Evolutionary conservation across 2,797 vertebrate species (phyloP).

Genomic region (Micromesistius poutassou): DNA sequence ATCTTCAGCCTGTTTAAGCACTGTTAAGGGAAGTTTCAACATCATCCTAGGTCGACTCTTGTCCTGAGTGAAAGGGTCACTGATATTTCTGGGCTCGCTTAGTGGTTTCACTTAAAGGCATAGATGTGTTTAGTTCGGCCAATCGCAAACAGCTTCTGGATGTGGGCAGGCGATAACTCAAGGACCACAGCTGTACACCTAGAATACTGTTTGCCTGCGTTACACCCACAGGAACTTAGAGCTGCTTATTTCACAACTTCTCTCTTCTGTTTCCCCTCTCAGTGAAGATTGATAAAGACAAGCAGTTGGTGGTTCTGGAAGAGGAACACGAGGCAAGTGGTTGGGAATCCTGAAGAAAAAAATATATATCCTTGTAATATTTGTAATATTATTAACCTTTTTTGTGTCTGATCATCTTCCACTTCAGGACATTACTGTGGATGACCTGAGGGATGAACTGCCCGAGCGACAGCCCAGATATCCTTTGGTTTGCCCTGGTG

Average conservation of each 20-base stretch:
- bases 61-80: too few relatives aligned
- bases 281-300: constrained; percentile 82
- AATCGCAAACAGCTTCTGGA: background rate
- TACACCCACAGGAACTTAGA: background rate
- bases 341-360: background rate
- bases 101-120: background rate
- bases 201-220: background rate
- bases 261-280: constrained; percentile 23
- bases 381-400: background rate
- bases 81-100: background rate
- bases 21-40: too few relatives aligned
- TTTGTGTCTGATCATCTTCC: background rate
- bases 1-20: too few relatives aligned
- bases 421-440: constrained; percentile 75
- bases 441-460: constrained; percentile 75
- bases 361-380: background rate
- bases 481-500: constrained; percentile 60
- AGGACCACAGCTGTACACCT: background rate
- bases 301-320: constrained; percentile 76
- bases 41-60: background rate
- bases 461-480: constrained; percentile 82
- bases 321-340: constrained; percentile 74
- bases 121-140: background rate
- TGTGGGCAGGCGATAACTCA: background rate
- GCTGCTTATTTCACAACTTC: background rate